Evolutionary conservation across 2,113 vertebrate species (phyloP).

Genomic region (Pseudonaja textilis): DNA sequence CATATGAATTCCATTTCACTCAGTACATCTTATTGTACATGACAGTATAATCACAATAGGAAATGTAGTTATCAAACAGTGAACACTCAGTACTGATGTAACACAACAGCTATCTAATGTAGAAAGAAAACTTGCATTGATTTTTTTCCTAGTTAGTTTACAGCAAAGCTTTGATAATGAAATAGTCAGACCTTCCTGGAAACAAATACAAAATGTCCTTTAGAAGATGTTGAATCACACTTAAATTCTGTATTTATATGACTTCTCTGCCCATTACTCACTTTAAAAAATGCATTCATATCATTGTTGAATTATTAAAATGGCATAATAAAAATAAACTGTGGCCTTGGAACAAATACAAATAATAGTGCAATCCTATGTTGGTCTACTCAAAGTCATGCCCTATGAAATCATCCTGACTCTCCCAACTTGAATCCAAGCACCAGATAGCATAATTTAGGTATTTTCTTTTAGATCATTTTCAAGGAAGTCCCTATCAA

Average conservation of each 20-base stretch:
- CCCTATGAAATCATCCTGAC: background rate
- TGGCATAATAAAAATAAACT: background rate
- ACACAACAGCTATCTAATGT: background rate
- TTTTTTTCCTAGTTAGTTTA: background rate
- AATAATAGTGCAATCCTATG: background rate
- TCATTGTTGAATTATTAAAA: background rate
- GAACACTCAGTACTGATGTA: background rate
- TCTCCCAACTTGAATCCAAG: background rate
- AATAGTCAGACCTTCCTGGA: background rate
- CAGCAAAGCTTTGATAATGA: background rate
- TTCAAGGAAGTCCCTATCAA: background rate
- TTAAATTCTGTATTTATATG: background rate
- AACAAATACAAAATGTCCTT: background rate
- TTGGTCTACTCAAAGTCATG: background rate
- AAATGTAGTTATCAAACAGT: background rate
- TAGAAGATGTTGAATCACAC: background rate
- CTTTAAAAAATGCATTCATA: background rate
- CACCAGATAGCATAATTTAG: background rate
- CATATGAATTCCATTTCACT: background rate
- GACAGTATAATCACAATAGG: background rate
- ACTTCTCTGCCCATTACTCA: background rate
- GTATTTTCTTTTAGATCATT: background rate
- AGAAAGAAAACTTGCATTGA: background rate
- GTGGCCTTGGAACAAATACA: background rate
- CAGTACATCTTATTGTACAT: background rate